Evolutionary conservation across 2,797 vertebrate species (phyloP).

Genomic region (Echiichthys vipera): DNA sequence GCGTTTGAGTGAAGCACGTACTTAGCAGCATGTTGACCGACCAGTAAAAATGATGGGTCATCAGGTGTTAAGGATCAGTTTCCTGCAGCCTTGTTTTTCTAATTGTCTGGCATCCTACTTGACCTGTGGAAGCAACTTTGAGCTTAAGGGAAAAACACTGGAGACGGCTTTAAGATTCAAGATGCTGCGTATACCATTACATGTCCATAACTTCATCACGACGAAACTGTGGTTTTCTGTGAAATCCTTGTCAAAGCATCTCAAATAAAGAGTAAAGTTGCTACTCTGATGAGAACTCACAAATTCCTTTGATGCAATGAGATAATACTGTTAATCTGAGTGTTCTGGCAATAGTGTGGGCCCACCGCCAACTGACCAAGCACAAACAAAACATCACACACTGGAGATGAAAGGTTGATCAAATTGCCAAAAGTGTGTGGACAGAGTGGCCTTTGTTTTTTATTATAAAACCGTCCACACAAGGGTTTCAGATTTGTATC

Average conservation of each 20-base stretch:
- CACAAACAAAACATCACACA: background rate
- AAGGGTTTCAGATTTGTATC: too few species aligned
- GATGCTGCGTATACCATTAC: background rate
- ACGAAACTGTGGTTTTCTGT: background rate
- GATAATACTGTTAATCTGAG: background rate
- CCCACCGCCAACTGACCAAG: background rate
- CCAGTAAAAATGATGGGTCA: slow-evolving; percentile 6
- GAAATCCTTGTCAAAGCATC: background rate
- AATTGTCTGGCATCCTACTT: slow-evolving; percentile 22
- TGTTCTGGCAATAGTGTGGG: background rate
- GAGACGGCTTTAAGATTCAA: background rate
- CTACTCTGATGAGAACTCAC: background rate
- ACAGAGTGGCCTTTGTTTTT: too few species aligned
- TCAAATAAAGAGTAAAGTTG: background rate
- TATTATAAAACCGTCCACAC: too few species aligned
- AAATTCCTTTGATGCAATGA: background rate
- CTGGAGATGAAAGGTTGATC: background rate
- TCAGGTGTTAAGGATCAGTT: slow-evolving; percentile 4
- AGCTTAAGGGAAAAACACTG: background rate
- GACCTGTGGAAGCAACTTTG: background rate
- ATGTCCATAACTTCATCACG: background rate
- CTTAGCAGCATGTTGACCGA: slow-evolving; percentile 55
- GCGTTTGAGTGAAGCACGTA: slow-evolving; percentile 32
- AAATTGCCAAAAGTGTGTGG: too few species aligned
- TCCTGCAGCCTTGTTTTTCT: background rate